phyloP scores from a whole-genome alignment of 2,113 vertebrate genomes.

The Alectura lathami region DNA sequence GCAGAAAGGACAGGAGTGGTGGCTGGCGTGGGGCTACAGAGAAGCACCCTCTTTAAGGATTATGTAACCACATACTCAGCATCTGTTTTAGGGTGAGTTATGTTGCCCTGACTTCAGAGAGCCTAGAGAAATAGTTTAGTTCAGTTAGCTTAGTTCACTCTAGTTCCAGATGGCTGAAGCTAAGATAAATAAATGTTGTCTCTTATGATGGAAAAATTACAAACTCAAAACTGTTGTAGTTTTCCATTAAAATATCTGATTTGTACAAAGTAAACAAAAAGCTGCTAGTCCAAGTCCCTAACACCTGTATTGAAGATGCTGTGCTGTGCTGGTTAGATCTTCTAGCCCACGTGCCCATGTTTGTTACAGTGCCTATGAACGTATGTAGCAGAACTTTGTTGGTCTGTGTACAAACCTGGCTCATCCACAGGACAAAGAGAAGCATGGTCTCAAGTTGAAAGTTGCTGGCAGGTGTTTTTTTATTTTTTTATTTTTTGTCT shows the following conservation, averaged over 20 bases:
- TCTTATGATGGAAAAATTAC: background rate
- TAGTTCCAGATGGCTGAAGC: background rate
- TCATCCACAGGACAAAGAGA: background rate
- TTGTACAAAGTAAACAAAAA: background rate
- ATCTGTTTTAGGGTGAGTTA: background rate
- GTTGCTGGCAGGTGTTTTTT: background rate
- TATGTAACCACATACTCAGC: background rate
- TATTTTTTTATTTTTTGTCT: background rate
- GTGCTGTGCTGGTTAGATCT: background rate
- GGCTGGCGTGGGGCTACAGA: background rate
- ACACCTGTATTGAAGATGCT: background rate
- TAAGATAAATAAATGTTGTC: background rate
- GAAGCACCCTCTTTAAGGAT: background rate
- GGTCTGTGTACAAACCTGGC: background rate
- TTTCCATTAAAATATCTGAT: background rate
- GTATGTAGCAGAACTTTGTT: background rate
- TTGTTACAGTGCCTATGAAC: background rate
- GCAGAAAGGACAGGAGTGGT: background rate
- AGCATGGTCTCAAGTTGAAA: background rate
- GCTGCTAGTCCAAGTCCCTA: background rate
- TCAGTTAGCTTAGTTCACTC: constrained; percentile 20
- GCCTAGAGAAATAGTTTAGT: constrained; percentile 17
- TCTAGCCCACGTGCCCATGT: background rate
- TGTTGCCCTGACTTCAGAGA: background rate
- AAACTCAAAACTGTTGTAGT: background rate